A percentile compares a stretch with the other conserved stretches of the same genome.
phyloP scores from a whole-genome alignment of 2,888 invertebrate species.

The Pimpla rufipes region DNA sequence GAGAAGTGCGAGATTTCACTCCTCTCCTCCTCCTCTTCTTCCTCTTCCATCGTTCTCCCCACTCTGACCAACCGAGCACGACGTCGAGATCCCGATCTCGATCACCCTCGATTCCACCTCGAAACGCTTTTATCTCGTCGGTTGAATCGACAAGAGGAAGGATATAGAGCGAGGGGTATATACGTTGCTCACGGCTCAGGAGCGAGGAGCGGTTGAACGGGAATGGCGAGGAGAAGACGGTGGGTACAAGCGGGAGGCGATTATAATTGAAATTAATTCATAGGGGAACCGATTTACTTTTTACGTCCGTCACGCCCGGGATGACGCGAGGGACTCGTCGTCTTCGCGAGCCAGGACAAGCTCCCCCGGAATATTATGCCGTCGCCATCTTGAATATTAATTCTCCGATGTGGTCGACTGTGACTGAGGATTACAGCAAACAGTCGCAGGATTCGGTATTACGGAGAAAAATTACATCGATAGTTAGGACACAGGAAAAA shows the following conservation, averaged over 20 bases:
- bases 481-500: not conserved
- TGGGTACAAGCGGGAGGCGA: conserved; percentile 31
- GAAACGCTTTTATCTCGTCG: conserved; percentile 59
- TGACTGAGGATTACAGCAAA: conserved; percentile 12
- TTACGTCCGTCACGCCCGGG: conserved; percentile 38
- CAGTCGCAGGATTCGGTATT: not conserved
- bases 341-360: conserved; percentile 8
- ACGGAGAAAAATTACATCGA: not conserved
- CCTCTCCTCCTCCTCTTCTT: not conserved
- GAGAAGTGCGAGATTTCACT: conserved; percentile 42
- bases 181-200: not conserved
- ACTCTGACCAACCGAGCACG: conserved; percentile 32
- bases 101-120: conserved; percentile 61
- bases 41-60: conserved; percentile 2
- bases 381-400: conserved; percentile 36
- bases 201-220: conserved; percentile 12
- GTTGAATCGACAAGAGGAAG: conserved; percentile 47
- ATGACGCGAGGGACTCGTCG: conserved; percentile 36
- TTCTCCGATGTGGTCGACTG: not conserved
- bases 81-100: conserved; percentile 55
- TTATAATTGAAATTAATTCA: conserved; percentile 66
- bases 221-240: conserved; percentile 17
- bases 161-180: conserved; percentile 18
- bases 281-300: conserved; percentile 48
- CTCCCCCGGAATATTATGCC: conserved; percentile 11